Percentiles rank a stretch among this genome's conserved stretches.
These are phyloP conservation scores for Ceratosolen fusciceps DNA, from an alignment of 1,140 invertebrate genomes.

Conservation along the genomic window DNA sequence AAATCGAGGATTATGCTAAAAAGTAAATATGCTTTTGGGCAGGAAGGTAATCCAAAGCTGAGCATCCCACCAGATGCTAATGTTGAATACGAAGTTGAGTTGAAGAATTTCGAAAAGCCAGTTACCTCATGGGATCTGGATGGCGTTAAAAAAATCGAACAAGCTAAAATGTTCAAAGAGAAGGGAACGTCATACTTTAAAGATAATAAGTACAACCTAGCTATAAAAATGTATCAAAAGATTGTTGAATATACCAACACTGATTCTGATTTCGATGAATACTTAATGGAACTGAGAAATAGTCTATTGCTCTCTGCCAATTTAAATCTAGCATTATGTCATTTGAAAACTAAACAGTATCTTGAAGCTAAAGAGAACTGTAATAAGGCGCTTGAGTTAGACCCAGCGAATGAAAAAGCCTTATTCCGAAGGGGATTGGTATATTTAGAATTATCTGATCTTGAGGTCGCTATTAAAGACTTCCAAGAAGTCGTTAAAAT, in stretches of 20 bases:
- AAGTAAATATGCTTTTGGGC: slow-evolving; percentile 87
- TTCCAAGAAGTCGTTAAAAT: slow-evolving; percentile 82
- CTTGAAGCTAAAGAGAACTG: slow-evolving; percentile 80
- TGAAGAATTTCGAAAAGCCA: slow-evolving; percentile 88
- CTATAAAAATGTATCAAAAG: slow-evolving; percentile 92
- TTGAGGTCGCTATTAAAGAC: slow-evolving; percentile 83
- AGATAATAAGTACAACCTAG: slow-evolving; percentile 80
- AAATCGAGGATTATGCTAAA: slow-evolving; percentile 83
- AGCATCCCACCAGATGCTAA: slow-evolving; percentile 85
- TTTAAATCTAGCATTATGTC: slow-evolving; percentile 89
- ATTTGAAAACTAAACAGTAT: slow-evolving; percentile 85
- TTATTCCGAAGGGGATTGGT: slow-evolving; percentile 91
- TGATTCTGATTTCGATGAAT: slow-evolving; percentile 64
- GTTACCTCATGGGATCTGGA: slow-evolving; percentile 89
- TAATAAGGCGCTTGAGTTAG: slow-evolving; percentile 81
- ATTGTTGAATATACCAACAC: slow-evolving; percentile 73
- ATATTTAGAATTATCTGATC: slow-evolving; percentile 81
- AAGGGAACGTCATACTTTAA: slow-evolving; percentile 95
- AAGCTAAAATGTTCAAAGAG: slow-evolving; percentile 87
- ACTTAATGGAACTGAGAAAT: slow-evolving; percentile 71
- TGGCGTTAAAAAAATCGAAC: slow-evolving; percentile 82
- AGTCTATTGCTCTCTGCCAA: slow-evolving; percentile 80
- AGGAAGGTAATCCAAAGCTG: slow-evolving; percentile 78
- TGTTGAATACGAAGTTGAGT: slow-evolving; percentile 85
- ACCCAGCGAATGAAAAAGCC: slow-evolving; percentile 89